Conservation (phyloP, 2,797 vertebrate species). For the Triplophysa yarkandensis region DNA sequence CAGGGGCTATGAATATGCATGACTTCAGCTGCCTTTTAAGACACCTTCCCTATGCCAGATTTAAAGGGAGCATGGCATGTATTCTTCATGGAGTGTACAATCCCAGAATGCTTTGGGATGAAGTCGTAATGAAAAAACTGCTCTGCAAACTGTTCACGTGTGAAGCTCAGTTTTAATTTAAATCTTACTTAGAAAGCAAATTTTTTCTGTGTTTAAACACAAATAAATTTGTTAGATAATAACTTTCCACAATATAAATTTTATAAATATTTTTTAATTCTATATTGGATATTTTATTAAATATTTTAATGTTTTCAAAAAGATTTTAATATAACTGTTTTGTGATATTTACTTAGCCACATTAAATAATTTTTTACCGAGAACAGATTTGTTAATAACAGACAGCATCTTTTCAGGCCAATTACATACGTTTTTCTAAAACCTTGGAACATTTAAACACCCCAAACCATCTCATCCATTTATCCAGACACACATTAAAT, state of each 20-base stretch:
- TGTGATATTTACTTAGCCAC: too few relatives aligned
- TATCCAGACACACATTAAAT: conserved; percentile 26
- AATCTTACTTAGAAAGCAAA: neutral
- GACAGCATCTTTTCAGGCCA: conserved; percentile 2
- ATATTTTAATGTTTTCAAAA: too few relatives aligned
- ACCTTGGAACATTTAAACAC: neutral
- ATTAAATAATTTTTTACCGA: too few relatives aligned
- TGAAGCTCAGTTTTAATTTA: neutral
- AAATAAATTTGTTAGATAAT: too few relatives aligned
- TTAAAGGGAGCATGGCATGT: neutral
- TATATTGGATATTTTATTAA: too few relatives aligned
- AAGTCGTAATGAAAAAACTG: neutral
- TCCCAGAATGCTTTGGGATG: neutral
- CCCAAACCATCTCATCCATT: conserved; percentile 13
- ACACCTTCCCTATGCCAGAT: neutral
- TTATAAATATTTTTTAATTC: too few relatives aligned
- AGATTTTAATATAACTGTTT: too few relatives aligned
- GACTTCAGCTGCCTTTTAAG: neutral
- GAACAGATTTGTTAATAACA: neutral
- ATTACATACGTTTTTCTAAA: neutral
- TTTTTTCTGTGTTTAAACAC: too few relatives aligned
- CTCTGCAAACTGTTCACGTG: neutral
- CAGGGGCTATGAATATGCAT: conserved; percentile 14
- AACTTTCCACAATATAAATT: too few relatives aligned
- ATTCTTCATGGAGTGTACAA: neutral